Conservation (phyloP, 2,113 vertebrate genomes). For the Oncorhynchus nerka region DNA sequence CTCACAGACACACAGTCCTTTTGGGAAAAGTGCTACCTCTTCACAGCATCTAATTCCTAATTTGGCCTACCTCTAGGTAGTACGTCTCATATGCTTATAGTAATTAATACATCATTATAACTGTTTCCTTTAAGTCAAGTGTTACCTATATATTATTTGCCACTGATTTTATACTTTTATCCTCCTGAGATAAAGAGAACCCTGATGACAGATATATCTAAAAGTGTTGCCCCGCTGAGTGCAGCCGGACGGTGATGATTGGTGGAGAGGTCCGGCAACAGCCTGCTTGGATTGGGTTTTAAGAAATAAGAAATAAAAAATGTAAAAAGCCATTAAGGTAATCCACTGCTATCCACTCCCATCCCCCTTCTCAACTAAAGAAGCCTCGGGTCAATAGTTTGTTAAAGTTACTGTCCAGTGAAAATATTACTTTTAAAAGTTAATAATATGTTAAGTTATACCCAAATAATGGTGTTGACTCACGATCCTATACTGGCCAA, state of each 20-base stretch:
- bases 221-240: not conserved
- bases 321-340: constrained; percentile 37
- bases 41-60: not conserved
- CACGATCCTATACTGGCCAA: too few species aligned
- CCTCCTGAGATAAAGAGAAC: too few species aligned
- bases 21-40: constrained; percentile 19
- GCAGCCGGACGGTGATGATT: not conserved
- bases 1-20: constrained; percentile 1
- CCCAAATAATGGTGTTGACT: too few species aligned
- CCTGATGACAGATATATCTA: not conserved
- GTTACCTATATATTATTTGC: too few species aligned
- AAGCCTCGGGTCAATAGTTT: constrained; percentile 58
- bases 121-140: too few species aligned
- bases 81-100: too few species aligned
- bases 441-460: too few species aligned
- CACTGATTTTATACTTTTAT: too few species aligned
- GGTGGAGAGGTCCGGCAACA: not conserved
- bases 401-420: constrained; percentile 26
- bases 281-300: not conserved
- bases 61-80: too few species aligned
- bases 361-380: constrained; percentile 36
- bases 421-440: too few species aligned
- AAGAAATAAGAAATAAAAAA: constrained; percentile 49
- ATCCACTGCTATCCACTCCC: not conserved
- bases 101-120: too few species aligned